phyloP scores from a whole-genome alignment of 2,888 invertebrate species.

The Chloromyia formosa region DNA sequence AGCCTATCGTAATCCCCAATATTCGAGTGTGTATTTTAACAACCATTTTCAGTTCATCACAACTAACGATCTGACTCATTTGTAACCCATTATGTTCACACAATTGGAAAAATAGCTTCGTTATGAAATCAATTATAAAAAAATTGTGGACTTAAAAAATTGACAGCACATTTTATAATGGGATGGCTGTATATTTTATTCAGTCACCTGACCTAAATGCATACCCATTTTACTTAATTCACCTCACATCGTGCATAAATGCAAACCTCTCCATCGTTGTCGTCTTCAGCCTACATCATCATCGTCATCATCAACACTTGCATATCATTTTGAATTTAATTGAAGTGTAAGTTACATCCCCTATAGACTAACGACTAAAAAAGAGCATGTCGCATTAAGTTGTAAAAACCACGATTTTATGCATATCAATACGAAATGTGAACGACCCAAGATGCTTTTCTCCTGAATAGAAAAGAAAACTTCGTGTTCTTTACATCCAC shows the following conservation, averaged over 20 bases:
- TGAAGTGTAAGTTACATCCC: conserved; percentile 21
- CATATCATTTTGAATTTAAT: conserved; percentile 39
- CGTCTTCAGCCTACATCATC: not conserved
- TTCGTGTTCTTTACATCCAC: not conserved
- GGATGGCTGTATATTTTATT: conserved; percentile 24
- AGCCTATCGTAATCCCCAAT: too few relatives aligned
- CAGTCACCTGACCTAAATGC: conserved; percentile 27
- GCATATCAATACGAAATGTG: conserved; percentile 1
- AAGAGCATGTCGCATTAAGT: conserved; percentile 38
- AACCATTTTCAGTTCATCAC: too few relatives aligned
- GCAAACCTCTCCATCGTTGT: not conserved
- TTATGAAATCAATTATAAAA: conserved; percentile 16
- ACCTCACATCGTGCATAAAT: not conserved
- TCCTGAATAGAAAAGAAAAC: conserved; percentile 7
- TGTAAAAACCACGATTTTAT: conserved; percentile 36
- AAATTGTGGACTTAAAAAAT: not conserved
- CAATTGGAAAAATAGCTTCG: not conserved
- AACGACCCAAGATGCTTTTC: conserved; percentile 3
- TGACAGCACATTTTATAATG: conserved; percentile 8
- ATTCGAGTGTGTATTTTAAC: too few relatives aligned
- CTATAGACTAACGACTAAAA: conserved; percentile 32
- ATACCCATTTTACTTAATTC: conserved; percentile 14
- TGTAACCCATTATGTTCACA: not conserved
- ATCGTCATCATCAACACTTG: conserved; percentile 10
- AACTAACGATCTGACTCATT: conserved; percentile 6